Conservation (phyloP, 2,888 invertebrate species). For the Perizoma affinitatum region DNA sequence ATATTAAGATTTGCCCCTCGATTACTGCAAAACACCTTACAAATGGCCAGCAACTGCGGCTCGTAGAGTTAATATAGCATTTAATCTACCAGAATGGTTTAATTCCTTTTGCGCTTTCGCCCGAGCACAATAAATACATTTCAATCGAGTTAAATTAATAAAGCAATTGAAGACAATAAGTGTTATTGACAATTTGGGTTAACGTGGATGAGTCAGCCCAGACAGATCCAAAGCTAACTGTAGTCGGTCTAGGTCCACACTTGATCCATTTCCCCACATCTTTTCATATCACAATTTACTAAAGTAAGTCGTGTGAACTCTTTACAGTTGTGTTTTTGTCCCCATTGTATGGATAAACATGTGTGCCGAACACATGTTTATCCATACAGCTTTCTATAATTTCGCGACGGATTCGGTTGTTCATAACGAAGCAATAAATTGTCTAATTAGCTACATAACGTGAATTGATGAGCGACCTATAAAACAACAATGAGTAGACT, state of each 20-base stretch:
- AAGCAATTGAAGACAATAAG: slow-evolving; percentile 55
- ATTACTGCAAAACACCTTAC: slow-evolving; percentile 1
- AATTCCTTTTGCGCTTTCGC: slow-evolving; percentile 36
- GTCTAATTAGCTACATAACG: slow-evolving; percentile 8
- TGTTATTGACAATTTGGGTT: slow-evolving; percentile 64
- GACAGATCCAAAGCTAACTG: slow-evolving; percentile 54
- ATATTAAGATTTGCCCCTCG: slow-evolving; percentile 38
- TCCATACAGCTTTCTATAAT: slow-evolving; percentile 31
- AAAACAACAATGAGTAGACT: slow-evolving; percentile 36
- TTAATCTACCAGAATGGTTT: slow-evolving; percentile 19
- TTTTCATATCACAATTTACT: slow-evolving; percentile 66
- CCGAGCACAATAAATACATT: slow-evolving; percentile 41
- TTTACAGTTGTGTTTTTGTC: slow-evolving; percentile 55
- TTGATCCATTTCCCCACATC: slow-evolving; percentile 75
- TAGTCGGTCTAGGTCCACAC: slow-evolving; percentile 63
- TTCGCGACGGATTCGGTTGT: slow-evolving; percentile 6
- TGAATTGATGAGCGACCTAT: slow-evolving; percentile 26
- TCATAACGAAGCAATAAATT: slow-evolving; percentile 1
- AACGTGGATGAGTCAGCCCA: slow-evolving; percentile 65
- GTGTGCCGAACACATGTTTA: slow-evolving; percentile 42
- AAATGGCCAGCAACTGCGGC: slow-evolving; percentile 7
- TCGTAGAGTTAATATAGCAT: slow-evolving; percentile 6
- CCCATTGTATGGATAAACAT: slow-evolving; percentile 45
- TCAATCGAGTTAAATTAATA: slow-evolving; percentile 54
- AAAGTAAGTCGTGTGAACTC: slow-evolving; percentile 61